Evolutionary conservation across 2,113 vertebrate genomes (phyloP), one percentile per base, ranked within the genome.

Genomic region (Tragulus kanchil): DNA sequence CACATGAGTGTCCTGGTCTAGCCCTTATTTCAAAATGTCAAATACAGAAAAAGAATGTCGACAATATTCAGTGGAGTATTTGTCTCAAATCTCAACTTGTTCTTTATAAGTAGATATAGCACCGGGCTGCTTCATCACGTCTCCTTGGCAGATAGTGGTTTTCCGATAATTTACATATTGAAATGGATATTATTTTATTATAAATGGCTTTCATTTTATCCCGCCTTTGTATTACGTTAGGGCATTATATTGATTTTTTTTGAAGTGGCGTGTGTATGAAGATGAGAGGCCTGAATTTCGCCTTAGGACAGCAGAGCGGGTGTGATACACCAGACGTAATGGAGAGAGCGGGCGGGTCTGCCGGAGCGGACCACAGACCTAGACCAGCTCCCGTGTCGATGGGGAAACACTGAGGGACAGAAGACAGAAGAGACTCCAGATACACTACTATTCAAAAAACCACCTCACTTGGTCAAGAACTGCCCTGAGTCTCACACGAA

Each of bases 141-240:
- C 84, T 89, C 36, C 87, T 84, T 84, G 79, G 84, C 50, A 28
- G 23, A 77, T 6, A 58, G 31, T 19, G 69, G n/a, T 12, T 62
- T 86, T 58, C 52, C 0, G 3, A 69, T 58, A 79, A 89, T 87
- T 94, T 90, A 58, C 75, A 92, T 77, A 92, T 90, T 36, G 75
- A 91, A 94, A 89, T 81, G 65, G 87, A 84, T 90, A 90, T 88
- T 90, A 87, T 95, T 91, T 89, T 95, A 91, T 94, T 93, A 95
- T 89, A 78, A 89, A 95, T 54, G 61, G 65, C 73, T 83, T 92
- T 96, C 96, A 92, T 96, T 90, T 93, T 89, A 52, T 82, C 62
- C 61, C 36, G 75, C 78, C 52, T 89, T 97, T 90, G 90, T 50
- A 69, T 85, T 94, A 52, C 58, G 31, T 92, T 52, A 83, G 42